Evolutionary conservation across 2,888 invertebrate genomes (phyloP).

Genomic region (Arctia plantaginis): DNA sequence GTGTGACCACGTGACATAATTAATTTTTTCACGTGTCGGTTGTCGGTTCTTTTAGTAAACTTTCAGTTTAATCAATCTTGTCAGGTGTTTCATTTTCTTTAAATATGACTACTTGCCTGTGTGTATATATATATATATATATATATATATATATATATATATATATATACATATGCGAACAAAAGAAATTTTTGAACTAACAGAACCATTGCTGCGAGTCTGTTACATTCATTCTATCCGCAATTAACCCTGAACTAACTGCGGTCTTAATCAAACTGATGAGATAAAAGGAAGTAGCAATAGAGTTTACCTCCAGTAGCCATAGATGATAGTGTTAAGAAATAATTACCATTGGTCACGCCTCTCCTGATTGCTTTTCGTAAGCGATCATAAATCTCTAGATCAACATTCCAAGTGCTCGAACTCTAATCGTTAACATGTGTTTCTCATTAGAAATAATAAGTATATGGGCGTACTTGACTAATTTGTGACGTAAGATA

Average conservation of each 20-base stretch:
- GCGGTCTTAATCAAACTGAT: conserved; percentile 76
- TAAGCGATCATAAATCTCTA: conserved; percentile 78
- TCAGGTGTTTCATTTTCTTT: not conserved
- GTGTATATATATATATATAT: not conserved
- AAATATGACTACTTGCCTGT: not conserved
- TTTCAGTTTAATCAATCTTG: not conserved
- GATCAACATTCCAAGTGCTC: conserved; percentile 38
- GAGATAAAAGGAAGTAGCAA: conserved; percentile 70
- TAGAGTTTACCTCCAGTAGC: conserved; percentile 73
- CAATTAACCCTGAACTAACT: conserved; percentile 69
- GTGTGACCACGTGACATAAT: not conserved
- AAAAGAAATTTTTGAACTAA: conserved; percentile 2
- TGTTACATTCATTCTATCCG: conserved; percentile 8
- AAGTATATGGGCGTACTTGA: conserved; percentile 67
- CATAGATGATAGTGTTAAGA: conserved; percentile 81
- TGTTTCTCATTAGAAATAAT: conserved; percentile 75
- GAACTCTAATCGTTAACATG: conserved; percentile 69
- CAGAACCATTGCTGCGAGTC: conserved; percentile 5
- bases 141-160: not conserved
- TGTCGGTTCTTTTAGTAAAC: not conserved
- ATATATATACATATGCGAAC: not conserved
- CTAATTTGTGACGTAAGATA: conserved; percentile 55
- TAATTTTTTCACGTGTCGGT: not conserved
- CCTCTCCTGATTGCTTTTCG: conserved; percentile 83
- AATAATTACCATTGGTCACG: conserved; percentile 82